Conservation (phyloP, 2,113 vertebrate species). For the Peromyscus californicus region DNA sequence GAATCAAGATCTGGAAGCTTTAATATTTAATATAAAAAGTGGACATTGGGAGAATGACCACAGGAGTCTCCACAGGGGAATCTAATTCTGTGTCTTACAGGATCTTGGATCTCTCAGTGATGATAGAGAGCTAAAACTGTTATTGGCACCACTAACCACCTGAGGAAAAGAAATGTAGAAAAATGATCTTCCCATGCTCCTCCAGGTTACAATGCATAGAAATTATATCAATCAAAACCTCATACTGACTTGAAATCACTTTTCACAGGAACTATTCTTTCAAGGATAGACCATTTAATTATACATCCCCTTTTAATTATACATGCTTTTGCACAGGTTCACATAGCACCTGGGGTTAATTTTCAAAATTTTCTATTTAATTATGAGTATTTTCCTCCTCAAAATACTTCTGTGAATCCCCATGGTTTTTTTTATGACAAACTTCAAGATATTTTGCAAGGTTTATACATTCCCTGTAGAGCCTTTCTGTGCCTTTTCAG, state of each 20-base stretch:
- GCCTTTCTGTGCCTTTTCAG: background rate
- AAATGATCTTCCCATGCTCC: background rate
- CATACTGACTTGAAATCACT: background rate
- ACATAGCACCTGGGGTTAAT: background rate
- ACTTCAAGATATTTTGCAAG: background rate
- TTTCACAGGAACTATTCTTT: background rate
- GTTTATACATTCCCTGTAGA: background rate
- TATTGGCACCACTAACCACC: background rate
- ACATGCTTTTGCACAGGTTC: background rate
- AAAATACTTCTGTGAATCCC: background rate
- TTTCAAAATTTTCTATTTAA: background rate
- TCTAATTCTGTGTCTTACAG: background rate
- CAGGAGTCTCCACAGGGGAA: background rate
- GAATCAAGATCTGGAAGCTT: background rate
- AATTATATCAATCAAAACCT: background rate
- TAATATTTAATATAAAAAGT: background rate
- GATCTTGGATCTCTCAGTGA: background rate
- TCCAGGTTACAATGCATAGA: background rate
- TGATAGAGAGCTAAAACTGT: background rate
- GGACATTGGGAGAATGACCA: background rate
- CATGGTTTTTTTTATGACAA: background rate
- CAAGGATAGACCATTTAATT: background rate
- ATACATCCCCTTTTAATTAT: background rate
- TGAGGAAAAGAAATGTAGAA: background rate
- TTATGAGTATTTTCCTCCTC: constrained; percentile 10